These are phyloP conservation scores for Apistogramma diplotaenia DNA, from an alignment of 2,113 vertebrate genomes.

Conservation along the genomic window DNA sequence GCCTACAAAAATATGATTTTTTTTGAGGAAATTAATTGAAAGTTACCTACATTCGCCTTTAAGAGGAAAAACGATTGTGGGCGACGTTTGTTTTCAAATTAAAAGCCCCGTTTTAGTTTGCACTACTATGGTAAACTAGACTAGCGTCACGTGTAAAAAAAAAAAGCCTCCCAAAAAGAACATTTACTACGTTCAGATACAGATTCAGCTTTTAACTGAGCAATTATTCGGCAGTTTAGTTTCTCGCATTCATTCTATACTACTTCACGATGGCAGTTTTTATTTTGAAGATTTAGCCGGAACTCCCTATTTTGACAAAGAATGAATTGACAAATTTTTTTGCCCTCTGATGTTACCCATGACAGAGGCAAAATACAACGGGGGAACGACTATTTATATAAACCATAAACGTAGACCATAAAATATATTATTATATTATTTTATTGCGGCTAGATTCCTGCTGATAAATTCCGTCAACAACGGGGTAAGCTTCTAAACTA, in stretches of 20 bases:
- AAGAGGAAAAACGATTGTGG: not conserved
- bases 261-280: accelerated
- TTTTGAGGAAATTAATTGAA: not conserved
- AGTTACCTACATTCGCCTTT: not conserved
- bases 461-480: not conserved
- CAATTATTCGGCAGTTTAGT: not conserved
- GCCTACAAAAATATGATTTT: not conserved
- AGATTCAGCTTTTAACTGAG: not conserved
- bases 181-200: not conserved
- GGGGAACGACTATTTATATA: not conserved
- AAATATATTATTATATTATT: not conserved
- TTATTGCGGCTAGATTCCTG: not conserved
- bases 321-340: not conserved
- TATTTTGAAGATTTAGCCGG: constrained; percentile 38
- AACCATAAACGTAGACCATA: not conserved
- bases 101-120: not conserved
- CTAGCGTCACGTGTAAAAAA: not conserved
- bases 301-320: accelerated
- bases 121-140: not conserved
- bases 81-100: not conserved
- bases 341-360: constrained; percentile 16
- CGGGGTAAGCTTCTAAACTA: constrained; percentile 50
- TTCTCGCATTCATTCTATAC: not conserved
- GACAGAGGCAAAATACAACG: constrained; percentile 31
- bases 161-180: no score